Evolutionary conservation across 2,888 invertebrate genomes (phyloP).

Genomic region (Latrodectus hesperus): DNA sequence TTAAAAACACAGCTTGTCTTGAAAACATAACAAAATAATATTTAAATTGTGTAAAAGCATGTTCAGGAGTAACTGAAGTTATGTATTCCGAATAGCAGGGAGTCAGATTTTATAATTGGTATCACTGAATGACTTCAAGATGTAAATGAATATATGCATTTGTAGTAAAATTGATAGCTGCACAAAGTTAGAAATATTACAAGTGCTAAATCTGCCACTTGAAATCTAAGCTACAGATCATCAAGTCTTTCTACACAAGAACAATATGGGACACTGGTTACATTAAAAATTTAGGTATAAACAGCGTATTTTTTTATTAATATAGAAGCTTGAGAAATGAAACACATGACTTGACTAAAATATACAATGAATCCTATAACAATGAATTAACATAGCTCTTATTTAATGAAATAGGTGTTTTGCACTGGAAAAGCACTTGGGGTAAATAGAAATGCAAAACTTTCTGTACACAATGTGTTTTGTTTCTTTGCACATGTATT

Average conservation of each 20-base stretch:
- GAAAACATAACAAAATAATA: too few relatives aligned
- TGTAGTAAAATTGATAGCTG: constrained; percentile 40
- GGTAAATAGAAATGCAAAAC: constrained; percentile 2
- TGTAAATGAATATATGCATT: constrained; percentile 12
- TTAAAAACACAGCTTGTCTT: too few relatives aligned
- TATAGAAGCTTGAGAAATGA: constrained; percentile 2
- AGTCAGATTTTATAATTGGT: neutral
- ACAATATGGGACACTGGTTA: constrained; percentile 54
- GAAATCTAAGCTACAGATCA: constrained; percentile 64
- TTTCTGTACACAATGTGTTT: neutral
- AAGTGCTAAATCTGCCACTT: constrained; percentile 69
- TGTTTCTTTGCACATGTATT: too few relatives aligned
- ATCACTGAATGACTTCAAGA: constrained; percentile 20
- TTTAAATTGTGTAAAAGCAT: too few relatives aligned
- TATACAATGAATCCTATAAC: constrained; percentile 4
- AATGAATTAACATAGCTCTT: neutral
- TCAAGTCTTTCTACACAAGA: constrained; percentile 50
- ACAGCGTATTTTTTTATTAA: neutral
- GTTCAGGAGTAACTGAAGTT: too few relatives aligned
- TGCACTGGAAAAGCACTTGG: constrained; percentile 5
- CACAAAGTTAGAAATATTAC: constrained; percentile 50
- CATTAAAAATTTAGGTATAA: constrained; percentile 32
- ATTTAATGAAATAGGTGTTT: neutral
- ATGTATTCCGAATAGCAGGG: too few relatives aligned
- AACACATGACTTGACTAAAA: neutral